These are phyloP conservation scores for Lycodopsis pacificus DNA, from an alignment of 2,797 vertebrate species.

Conservation along the genomic window DNA sequence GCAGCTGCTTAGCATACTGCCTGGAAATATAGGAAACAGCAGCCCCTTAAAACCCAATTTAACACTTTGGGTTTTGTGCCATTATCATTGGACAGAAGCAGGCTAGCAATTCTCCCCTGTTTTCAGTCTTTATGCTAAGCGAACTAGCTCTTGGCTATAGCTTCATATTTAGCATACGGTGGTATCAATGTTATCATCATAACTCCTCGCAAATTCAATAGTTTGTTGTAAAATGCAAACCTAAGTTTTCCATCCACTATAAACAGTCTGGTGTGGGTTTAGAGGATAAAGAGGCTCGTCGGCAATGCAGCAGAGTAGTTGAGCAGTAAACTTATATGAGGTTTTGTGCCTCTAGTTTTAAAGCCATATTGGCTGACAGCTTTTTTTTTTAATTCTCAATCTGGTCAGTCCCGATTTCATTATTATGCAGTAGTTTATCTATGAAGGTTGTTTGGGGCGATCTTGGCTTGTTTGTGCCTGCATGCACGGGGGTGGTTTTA, in stretches of 20 bases:
- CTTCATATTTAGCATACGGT: neutral
- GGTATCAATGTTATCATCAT: neutral
- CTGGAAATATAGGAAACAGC: neutral
- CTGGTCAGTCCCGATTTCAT: conserved; percentile 13
- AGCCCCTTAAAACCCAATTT: neutral
- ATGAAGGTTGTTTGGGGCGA: neutral
- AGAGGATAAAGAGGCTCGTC: neutral
- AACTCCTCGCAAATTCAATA: neutral
- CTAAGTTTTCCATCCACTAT: neutral
- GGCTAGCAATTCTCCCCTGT: neutral
- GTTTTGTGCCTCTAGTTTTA: neutral
- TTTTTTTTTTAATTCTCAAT: conserved; percentile 5
- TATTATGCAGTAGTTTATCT: neutral
- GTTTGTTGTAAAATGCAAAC: neutral
- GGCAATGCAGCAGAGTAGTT: neutral
- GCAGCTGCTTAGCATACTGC: neutral
- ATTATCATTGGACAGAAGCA: neutral
- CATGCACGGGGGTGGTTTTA: conserved; percentile 48
- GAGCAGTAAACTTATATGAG: conserved; percentile 19
- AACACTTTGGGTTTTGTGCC: neutral
- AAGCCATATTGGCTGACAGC: neutral
- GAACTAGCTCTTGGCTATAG: neutral
- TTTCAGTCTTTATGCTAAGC: neutral
- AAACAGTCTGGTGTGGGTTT: neutral
- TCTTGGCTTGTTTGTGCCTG: conserved; percentile 52